A percentile compares a stretch with the other conserved stretches of the same genome.
Conservation (phyloP, 2,888 invertebrate species). For the Dryomyza anilis region DNA sequence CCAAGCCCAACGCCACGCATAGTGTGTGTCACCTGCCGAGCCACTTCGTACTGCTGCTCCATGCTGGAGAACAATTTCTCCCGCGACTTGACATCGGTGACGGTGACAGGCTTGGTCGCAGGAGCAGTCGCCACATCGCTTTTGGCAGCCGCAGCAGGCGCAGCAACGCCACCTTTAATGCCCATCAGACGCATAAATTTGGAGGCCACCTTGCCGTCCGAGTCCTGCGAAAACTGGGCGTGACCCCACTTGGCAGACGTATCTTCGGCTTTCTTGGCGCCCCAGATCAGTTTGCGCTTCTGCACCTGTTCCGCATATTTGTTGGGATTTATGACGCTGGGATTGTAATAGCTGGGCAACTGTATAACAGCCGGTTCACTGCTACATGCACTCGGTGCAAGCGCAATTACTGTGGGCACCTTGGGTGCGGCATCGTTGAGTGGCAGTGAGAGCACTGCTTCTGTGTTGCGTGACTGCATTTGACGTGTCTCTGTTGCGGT, state of each 20-base stretch:
- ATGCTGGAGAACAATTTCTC: constrained; percentile 90
- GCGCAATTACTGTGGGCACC: constrained; percentile 58
- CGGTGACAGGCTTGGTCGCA: constrained; percentile 27
- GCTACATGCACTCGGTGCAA: constrained; percentile 37
- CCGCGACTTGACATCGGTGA: constrained; percentile 54
- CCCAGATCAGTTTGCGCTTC: constrained; percentile 91
- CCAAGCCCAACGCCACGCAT: constrained; percentile 88
- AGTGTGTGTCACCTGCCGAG: constrained; percentile 93
- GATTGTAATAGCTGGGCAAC: constrained; percentile 76
- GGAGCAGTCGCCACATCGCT: constrained; percentile 16
- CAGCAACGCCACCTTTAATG: constrained; percentile 62
- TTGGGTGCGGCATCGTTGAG: constrained; percentile 41
- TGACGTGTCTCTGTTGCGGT: background rate
- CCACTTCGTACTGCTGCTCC: constrained; percentile 96
- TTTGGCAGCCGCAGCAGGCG: constrained; percentile 22
- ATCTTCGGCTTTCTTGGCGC: constrained; percentile 70
- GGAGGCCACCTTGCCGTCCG: constrained; percentile 88
- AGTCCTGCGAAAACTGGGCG: constrained; percentile 87
- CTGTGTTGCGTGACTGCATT: constrained; percentile 34
- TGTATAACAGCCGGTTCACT: constrained; percentile 41
- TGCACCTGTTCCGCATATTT: constrained; percentile 89
- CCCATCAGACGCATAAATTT: constrained; percentile 98
- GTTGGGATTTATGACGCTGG: constrained; percentile 73
- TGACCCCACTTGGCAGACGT: constrained; percentile 72
- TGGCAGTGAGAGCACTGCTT: constrained; percentile 48